Base-by-base conservation (phyloP, 2,888 invertebrate genomes). In the Charanyca ferruginea region DNA sequence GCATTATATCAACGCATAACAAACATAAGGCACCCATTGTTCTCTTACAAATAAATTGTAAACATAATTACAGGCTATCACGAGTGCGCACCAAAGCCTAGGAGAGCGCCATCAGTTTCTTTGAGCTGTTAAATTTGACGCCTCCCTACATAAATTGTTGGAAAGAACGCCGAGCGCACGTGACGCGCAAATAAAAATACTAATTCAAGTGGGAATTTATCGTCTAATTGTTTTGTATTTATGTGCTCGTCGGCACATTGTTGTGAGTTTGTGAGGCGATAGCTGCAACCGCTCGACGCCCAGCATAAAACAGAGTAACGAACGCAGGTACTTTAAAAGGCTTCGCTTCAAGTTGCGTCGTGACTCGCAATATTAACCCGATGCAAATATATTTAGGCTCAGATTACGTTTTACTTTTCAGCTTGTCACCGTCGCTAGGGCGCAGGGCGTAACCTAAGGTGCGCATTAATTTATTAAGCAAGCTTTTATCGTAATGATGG, bases 101-200 rank as follows among this genome's bases (percentile, higher is more conserved):
- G 87, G 86, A 87, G 88, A 86, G 88, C 87, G 85, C 89, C 87
- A 91, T 92, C 89, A 89, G 84, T 92, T 91, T 90, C 90, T 91
- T 89, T 86, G 90, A 91, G 89, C 90, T 92, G 92, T 91, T 92
- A 88, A 87, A 89, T 89, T 92, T 92, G 90, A 91, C 91, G 91
- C 92, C 90, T 90, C 83, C 84, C 85, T 88, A 90, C 89, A 93
- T 93, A 93, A 92, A 93, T 93, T 89, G 86, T 81, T 86, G 77
- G 86, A 84, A 84, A 85, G 88, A 87, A 87, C 84, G 86, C 87
- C 87, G 87, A 81, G 89, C 88, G 93, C 91, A 93, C 93, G 91
- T 93, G 93, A 94, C 86, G 91, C 86, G 92, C 90, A 91, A 92
- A 93, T 91, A 93, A 93, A 93, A 93, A 91, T 90, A 92, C 91